A percentile compares a stretch with the other conserved stretches of the same genome.
phyloP scores from a whole-genome alignment of 2,797 vertebrate species.

The Hyperoplus immaculatus region DNA sequence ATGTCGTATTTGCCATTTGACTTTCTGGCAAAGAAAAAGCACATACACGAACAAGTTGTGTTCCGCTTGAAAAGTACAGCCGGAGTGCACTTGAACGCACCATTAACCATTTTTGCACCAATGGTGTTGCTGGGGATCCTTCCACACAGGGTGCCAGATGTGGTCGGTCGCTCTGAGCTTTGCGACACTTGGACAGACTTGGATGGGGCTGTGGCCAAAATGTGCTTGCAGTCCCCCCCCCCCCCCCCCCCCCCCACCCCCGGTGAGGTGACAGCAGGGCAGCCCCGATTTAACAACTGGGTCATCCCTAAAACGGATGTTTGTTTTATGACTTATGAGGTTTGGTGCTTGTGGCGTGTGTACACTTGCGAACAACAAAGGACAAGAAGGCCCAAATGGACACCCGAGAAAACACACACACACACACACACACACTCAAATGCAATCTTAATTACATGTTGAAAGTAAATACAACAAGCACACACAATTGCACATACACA shows the following conservation, averaged over 20 bases:
- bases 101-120: conserved; percentile 42
- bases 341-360: conserved; percentile 42
- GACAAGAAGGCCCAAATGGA: conserved; percentile 23
- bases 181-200: conserved; percentile 16
- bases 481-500: background rate
- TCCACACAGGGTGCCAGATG: conserved; percentile 14
- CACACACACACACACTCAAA: conserved; percentile 2
- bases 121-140: conserved; percentile 17
- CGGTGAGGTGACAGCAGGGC: conserved; percentile 64
- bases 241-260: conserved; percentile 45
- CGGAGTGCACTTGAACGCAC: conserved; percentile 23
- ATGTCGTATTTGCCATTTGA: background rate
- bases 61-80: conserved; percentile 21
- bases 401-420: background rate
- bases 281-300: conserved; percentile 68
- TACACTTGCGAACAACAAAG: conserved; percentile 38
- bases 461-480: conserved; percentile 5
- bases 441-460: background rate
- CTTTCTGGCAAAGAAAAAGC: background rate
- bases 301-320: conserved; percentile 63
- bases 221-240: conserved; percentile 49
- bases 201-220: conserved; percentile 50
- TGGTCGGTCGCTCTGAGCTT: conserved; percentile 7
- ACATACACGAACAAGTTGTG: background rate
- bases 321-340: conserved; percentile 67